phyloP scores from a whole-genome alignment of 2,797 vertebrate species.

The Argyrosomus regius region DNA sequence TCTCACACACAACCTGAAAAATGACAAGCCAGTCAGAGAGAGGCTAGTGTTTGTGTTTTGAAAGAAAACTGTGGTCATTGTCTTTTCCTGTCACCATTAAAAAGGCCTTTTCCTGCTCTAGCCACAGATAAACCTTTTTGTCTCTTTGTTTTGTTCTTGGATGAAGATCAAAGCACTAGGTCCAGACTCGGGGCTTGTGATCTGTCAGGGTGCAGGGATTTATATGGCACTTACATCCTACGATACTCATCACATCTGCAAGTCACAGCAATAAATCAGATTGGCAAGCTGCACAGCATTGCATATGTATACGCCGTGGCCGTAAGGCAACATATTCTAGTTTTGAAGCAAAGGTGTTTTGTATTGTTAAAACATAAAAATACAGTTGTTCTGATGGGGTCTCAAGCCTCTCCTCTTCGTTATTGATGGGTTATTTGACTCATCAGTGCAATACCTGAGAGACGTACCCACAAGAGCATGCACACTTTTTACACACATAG shows the following conservation, averaged over 20 bases:
- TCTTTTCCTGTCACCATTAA: constrained; percentile 65
- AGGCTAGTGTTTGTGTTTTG: constrained; percentile 32
- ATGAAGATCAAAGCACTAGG: constrained; percentile 72
- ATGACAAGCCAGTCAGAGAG: background rate
- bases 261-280: constrained; percentile 67
- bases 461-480: constrained; percentile 13
- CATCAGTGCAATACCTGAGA: constrained; percentile 24
- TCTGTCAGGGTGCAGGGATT: constrained; percentile 66
- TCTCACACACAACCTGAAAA: constrained; percentile 9
- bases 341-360: constrained; percentile 25
- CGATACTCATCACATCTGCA: constrained; percentile 73
- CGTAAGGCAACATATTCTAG: background rate
- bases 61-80: constrained; percentile 42
- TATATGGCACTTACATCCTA: constrained; percentile 70
- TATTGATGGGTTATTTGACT: constrained; percentile 49
- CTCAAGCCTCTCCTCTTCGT: constrained; percentile 6
- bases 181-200: constrained; percentile 59
- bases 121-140: constrained; percentile 64
- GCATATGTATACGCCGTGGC: constrained; percentile 13
- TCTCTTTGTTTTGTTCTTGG: constrained; percentile 76
- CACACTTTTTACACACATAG: constrained; percentile 5
- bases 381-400: constrained; percentile 3
- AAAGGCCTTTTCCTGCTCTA: constrained; percentile 63
- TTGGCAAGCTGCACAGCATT: constrained; percentile 22
- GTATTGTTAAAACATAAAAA: constrained; percentile 27